These are phyloP conservation scores for Crypturellus undulatus DNA, from an alignment of 2,113 vertebrate species.

Conservation along the genomic window DNA sequence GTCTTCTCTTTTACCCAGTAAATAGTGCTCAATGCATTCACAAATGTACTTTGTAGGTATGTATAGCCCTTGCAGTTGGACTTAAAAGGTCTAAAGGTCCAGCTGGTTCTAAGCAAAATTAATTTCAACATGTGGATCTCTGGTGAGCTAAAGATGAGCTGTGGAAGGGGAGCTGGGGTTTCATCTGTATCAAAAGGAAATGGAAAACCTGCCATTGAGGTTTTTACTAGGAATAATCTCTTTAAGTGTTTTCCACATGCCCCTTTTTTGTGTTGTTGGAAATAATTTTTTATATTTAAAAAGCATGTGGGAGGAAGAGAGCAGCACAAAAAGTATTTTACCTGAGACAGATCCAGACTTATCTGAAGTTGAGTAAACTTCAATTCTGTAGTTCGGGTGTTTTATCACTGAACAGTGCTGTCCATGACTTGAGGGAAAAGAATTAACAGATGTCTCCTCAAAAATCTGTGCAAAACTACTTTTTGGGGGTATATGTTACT, in stretches of 20 bases:
- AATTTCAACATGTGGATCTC: rapidly evolving
- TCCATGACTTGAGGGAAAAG: neutral
- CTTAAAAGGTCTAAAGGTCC: neutral
- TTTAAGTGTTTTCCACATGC: neutral
- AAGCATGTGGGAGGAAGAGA: neutral
- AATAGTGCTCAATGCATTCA: no score
- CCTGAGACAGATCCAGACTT: neutral
- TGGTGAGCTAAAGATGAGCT: neutral
- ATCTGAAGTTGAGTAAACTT: neutral
- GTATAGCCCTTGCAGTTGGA: rapidly evolving
- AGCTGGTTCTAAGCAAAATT: neutral
- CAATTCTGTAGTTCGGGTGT: neutral
- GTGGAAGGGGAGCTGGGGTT: neutral
- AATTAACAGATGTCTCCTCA: neutral
- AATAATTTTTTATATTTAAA: neutral
- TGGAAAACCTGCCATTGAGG: neutral
- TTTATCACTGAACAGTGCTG: neutral
- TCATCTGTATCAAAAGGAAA: neutral
- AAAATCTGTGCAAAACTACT: neutral
- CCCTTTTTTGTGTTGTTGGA: neutral
- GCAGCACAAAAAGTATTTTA: neutral
- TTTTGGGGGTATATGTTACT: neutral
- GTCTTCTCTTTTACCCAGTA: neutral
- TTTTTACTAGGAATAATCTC: neutral
- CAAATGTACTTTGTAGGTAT: neutral